Conservation (phyloP, 2,888 invertebrate species). For the Sepiola atlantica region DNA sequence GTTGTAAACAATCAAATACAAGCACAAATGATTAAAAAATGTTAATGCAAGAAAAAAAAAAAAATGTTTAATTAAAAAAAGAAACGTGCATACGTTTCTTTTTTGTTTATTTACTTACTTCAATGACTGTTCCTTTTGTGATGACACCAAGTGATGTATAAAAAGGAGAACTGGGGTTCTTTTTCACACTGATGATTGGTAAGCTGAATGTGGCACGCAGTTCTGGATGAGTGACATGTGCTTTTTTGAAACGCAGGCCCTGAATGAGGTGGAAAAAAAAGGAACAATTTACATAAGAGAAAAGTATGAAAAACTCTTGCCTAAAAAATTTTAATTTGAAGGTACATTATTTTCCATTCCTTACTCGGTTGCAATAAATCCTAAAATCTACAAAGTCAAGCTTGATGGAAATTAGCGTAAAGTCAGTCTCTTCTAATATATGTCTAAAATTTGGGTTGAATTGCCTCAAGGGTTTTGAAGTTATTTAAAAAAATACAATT, state of each 20-base stretch:
- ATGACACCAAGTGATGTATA: slow-evolving; percentile 98
- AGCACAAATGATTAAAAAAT: neutral
- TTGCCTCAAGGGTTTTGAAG: too few species aligned
- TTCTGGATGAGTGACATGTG: slow-evolving; percentile 99
- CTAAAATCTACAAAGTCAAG: too few species aligned
- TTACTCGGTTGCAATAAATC: too few species aligned
- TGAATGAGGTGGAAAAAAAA: slow-evolving; percentile 54
- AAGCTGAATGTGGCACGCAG: slow-evolving; percentile 97
- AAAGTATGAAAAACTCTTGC: neutral
- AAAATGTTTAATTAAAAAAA: neutral
- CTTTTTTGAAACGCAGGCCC: slow-evolving; percentile 94
- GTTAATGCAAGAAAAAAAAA: neutral
- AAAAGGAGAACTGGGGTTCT: slow-evolving; percentile 97
- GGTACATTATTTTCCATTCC: neutral
- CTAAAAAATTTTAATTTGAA: neutral
- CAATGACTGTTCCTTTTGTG: slow-evolving; percentile 97
- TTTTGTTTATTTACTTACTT: slow-evolving; percentile 78
- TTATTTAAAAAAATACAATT: too few species aligned
- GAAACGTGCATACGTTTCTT: neutral
- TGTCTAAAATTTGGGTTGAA: too few species aligned
- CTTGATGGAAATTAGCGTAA: too few species aligned
- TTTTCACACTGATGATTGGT: slow-evolving; percentile 98
- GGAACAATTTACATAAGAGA: neutral
- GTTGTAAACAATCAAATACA: neutral
- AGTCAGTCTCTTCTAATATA: too few species aligned